Evolutionary conservation across 2,888 invertebrate species (phyloP).

Genomic region (Adelognathus sp.): DNA sequence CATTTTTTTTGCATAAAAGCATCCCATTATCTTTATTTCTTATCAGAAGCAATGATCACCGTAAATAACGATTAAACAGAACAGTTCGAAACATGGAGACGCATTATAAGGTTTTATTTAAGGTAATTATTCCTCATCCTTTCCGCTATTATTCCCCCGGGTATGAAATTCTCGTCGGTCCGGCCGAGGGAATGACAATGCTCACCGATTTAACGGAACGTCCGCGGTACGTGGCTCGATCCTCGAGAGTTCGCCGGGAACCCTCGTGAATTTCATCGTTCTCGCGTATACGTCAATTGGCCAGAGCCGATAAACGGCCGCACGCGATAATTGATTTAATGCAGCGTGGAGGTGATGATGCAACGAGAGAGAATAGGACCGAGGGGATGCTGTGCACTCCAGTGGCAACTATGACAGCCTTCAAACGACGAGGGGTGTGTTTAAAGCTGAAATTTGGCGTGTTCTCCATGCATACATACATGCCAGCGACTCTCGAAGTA

Average conservation of each 20-base stretch:
- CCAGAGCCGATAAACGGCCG: slow-evolving; percentile 72
- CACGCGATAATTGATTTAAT: slow-evolving; percentile 75
- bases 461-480: neutral
- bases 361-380: slow-evolving; percentile 45
- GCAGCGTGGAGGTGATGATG: slow-evolving; percentile 71
- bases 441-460: slow-evolving; percentile 1
- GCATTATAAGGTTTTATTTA: too few species aligned
- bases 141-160: neutral
- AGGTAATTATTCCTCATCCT: neutral
- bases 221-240: slow-evolving; percentile 12
- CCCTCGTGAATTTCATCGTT: slow-evolving; percentile 67
- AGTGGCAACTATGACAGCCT: neutral
- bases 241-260: slow-evolving; percentile 4
- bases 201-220: slow-evolving; percentile 45
- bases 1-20: too few species aligned
- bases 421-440: slow-evolving; percentile 8
- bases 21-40: too few species aligned
- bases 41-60: too few species aligned
- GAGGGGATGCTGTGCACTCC: neutral
- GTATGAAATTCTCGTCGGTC: slow-evolving; percentile 23
- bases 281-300: slow-evolving; percentile 67
- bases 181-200: slow-evolving; percentile 48
- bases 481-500: slow-evolving; percentile 20
- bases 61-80: too few species aligned
- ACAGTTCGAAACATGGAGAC: too few species aligned